Evolutionary conservation across 2,113 vertebrate genomes (phyloP), one percentile per base, ranked within the genome.

Genomic region (Phylloscopus trochiloides): DNA sequence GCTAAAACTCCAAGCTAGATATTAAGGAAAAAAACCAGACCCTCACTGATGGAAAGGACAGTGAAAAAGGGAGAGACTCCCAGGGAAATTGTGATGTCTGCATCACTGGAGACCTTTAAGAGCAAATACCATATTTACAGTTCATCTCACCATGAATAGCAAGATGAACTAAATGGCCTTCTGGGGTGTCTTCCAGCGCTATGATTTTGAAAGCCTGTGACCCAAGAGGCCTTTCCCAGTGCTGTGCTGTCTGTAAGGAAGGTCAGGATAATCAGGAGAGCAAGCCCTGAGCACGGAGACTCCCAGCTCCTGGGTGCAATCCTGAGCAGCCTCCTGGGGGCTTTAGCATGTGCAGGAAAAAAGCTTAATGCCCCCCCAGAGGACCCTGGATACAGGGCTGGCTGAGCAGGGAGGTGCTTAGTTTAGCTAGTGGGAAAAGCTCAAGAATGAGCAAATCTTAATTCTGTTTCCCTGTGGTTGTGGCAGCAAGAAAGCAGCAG

Each of bases 251-350:
- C 7, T 24, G 12, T 36, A 12, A 67, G 75, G 66, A 93, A 70
- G 2, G 2, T 74, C 71, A 67, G 57, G 62, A 32, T 67, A 59
- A 20, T 36, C 2, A 6, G 4, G n/a, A 57, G 77, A 95, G 62
- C 48, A 28, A 29, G 24, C 32, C 19, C 17, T 16, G 84, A 7
- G 14, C 0, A 0, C 3, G 1, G 47, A 73, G 36, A 9, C 7
- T 7, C 59, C 43, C 2, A 6, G 70, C 47, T 90, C 48, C 16
- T 10, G 48, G 28, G 19, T 58, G 22, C 48, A 66, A 32, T 19
- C 11, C 3, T 38, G 50, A 59, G 20, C 72, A 79, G 32, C 5
- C 14, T 13, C 48, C 36, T 1, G 0, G 21, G 32, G 36, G 14
- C 48, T 72, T n/a, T 6, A 43, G 63, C 21, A 26, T 21, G 18